Evolutionary conservation across 2,888 invertebrate species (phyloP).

Genomic region (Thumatha senex): DNA sequence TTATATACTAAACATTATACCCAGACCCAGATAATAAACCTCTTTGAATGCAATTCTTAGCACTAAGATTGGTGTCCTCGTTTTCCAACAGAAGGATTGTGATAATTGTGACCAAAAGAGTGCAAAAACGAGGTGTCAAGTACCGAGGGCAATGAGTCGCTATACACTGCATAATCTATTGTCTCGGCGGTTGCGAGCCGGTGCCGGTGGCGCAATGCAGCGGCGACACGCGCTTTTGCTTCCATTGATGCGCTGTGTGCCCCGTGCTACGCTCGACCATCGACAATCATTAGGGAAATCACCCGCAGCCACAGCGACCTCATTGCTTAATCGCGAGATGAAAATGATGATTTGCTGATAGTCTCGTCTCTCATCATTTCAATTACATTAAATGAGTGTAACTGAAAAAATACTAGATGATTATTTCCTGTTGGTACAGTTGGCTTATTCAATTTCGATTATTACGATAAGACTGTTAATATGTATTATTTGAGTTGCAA

Average conservation of each 20-base stretch:
- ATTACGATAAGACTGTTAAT: slow-evolving; percentile 47
- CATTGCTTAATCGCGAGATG: slow-evolving; percentile 74
- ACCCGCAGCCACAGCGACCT: slow-evolving; percentile 63
- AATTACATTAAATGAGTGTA: slow-evolving; percentile 70
- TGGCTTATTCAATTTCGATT: slow-evolving; percentile 58
- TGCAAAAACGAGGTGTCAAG: slow-evolving; percentile 56
- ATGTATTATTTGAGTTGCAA: slow-evolving; percentile 53
- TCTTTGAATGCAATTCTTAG: too few species aligned
- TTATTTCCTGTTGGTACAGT: slow-evolving; percentile 72
- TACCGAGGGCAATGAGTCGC: slow-evolving; percentile 58
- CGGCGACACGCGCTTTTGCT: slow-evolving; percentile 77
- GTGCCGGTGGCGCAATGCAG: slow-evolving; percentile 56
- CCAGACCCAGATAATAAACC: too few species aligned
- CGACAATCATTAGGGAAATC: slow-evolving; percentile 61
- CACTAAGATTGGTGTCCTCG: slow-evolving; percentile 48
- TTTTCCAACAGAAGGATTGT: slow-evolving; percentile 57
- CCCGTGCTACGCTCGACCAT: slow-evolving; percentile 34
- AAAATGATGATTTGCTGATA: slow-evolving; percentile 70
- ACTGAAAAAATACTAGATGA: slow-evolving; percentile 64
- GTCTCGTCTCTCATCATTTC: slow-evolving; percentile 53
- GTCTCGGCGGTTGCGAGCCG: slow-evolving; percentile 42
- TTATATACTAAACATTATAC: too few species aligned
- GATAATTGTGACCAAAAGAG: slow-evolving; percentile 69
- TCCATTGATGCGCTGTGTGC: slow-evolving; percentile 68
- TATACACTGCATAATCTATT: slow-evolving; percentile 46